phyloP scores from a whole-genome alignment of 37 sponge, comb jelly and placozoan species.

The Ephydatia muelleri region DNA sequence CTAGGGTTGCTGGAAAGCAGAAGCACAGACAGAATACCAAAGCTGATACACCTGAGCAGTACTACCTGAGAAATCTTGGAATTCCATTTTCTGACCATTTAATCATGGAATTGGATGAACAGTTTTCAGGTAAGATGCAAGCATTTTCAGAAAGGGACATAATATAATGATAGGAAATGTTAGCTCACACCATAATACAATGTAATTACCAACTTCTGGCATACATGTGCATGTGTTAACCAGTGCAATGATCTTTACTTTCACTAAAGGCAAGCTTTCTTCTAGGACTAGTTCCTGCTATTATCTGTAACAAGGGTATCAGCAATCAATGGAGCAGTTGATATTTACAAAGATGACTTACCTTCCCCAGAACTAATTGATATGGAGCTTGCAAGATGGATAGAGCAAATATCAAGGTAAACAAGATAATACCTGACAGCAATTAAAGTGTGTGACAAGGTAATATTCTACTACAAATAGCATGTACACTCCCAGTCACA shows the following conservation, averaged over 20 bases:
- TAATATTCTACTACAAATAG: conserved; percentile 30
- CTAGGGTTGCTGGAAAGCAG: not conserved
- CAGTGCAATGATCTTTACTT: no score
- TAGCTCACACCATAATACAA: not conserved
- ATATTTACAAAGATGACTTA: conserved; percentile 7
- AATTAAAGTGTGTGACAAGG: conserved; percentile 28
- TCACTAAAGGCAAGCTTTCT: not conserved
- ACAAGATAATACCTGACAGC: conserved; percentile 26
- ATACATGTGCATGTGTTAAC: not conserved
- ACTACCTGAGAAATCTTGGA: conserved; percentile 3
- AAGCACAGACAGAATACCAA: conserved; percentile 7
- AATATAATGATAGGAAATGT: not conserved
- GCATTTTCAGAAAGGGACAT: not conserved
- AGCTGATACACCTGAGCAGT: not conserved
- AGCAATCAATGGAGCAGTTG: conserved; percentile 5
- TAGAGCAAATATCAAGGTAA: conserved; percentile 9
- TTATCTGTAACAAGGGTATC: not conserved
- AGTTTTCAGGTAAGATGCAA: not conserved
- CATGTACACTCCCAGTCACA: conserved; percentile 41
- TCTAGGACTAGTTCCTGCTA: not conserved
- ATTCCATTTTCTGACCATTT: conserved; percentile 10
- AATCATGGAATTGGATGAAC: not conserved
- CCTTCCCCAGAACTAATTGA: conserved; percentile 23
- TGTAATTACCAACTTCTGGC: not conserved
- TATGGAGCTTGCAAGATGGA: conserved; percentile 19